Evolutionary conservation across 1,140 invertebrate species (phyloP), one percentile per base, ranked within the genome.

Genomic region (Ceratosolen fusciceps): DNA sequence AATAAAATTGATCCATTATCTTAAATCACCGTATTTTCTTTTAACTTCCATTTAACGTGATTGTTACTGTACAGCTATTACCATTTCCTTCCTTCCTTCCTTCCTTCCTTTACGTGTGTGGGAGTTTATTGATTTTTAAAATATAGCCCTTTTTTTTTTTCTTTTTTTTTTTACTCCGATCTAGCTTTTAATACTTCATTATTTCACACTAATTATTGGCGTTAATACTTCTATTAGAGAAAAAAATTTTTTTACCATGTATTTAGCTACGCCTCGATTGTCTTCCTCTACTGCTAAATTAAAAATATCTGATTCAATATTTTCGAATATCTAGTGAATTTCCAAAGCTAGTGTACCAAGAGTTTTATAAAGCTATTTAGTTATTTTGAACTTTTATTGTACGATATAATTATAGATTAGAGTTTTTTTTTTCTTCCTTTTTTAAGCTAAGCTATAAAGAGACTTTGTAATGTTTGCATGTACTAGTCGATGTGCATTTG

Each of bases 61-160:
- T 37, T 67, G 2, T 67, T 37, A 65, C 37, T 52, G 8, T 52
- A 31, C 10, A 29, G 34, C 49, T 74, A 65, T 79, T 72, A 81
- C 77, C 29, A 82, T 70, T n/a, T n/a, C n/a, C n/a, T n/a, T n/a
- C n/a, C n/a, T n/a, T n/a, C n/a, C n/a, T n/a, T n/a, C n/a, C n/a
- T n/a, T 85, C 58, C 73, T 47, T 85, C 76, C 81, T 86, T 87
- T 87, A 83, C 80, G 84, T 84, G 84, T 86, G 85, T 84, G 84
- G 81, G 82, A 86, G 79, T 85, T 82, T 37, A 71, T 47, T 47
- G 21, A 54, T 60, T 52, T 80, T 60, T 74, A 79, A n/a, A 14
- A 62, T 39, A 34, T 29, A 67, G 21, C 10, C 60, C 43, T 79
- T 67, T 74, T 14, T 8, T 26, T 78, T 47, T 26, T 34, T 43